Evolutionary conservation across 2,797 vertebrate genomes (phyloP).

Genomic region (Rhodeus uyekii): DNA sequence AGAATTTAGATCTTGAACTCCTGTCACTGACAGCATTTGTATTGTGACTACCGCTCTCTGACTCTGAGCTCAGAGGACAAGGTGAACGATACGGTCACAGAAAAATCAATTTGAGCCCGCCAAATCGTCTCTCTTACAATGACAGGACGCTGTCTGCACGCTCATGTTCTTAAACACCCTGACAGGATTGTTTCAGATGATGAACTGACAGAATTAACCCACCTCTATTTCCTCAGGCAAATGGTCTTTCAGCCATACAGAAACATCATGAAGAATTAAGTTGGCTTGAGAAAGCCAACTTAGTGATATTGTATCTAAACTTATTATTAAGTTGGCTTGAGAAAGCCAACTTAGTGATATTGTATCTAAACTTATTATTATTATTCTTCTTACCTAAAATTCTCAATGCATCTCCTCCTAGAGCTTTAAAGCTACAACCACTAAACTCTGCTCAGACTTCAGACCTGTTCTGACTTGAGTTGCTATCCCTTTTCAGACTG

Average conservation of each 20-base stretch:
- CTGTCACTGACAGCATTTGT: neutral
- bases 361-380: too few relatives aligned
- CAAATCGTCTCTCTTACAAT: neutral
- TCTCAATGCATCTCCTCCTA: too few relatives aligned
- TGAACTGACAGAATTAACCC: slow-evolving; percentile 15
- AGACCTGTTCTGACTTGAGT: too few relatives aligned
- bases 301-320: too few relatives aligned
- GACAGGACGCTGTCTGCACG: neutral
- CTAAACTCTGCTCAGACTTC: too few relatives aligned
- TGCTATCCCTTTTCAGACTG: too few relatives aligned
- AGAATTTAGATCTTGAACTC: slow-evolving; percentile 1
- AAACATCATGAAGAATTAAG: slow-evolving; percentile 23
- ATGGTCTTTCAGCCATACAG: slow-evolving; percentile 8
- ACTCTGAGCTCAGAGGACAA: slow-evolving; percentile 30
- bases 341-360: too few relatives aligned
- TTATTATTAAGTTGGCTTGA: too few relatives aligned
- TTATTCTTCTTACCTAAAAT: too few relatives aligned
- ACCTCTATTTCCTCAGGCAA: neutral
- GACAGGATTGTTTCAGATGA: slow-evolving; percentile 19
- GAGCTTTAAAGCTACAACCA: too few relatives aligned
- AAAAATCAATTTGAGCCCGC: slow-evolving; percentile 13
- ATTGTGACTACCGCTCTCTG: neutral
- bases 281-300: too few relatives aligned
- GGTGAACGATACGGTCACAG: slow-evolving; percentile 15
- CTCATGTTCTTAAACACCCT: slow-evolving; percentile 16